Base-by-base conservation (phyloP, 2,113 vertebrate species). In the Neolamprologus tretocephalus region DNA sequence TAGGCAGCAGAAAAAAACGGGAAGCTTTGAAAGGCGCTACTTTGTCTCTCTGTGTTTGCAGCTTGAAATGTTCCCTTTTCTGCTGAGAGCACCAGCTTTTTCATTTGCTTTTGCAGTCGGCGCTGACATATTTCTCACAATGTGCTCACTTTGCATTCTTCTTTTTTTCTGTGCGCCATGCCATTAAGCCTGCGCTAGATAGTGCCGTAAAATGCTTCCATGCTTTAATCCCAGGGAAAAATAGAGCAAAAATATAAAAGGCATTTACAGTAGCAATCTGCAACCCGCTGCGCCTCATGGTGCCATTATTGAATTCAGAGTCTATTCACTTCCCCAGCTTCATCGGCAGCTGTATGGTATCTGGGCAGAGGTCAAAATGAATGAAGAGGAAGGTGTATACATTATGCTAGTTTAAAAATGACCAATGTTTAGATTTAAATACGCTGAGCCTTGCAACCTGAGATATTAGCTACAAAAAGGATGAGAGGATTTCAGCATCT, bases 101-200 rank as follows among this genome's bases (percentile, higher is more conserved):
- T 84, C 88, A 79, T 89, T 89, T 85, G 14, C 89, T 82, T 88
- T 82, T 66, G 81, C 81, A 68, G 78, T n/a, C 81, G 54, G 86
- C 78, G 55, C 28, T 86, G 88, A 91, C 90, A 88, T 10, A 88
- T 89, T 91, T 83, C 71, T 54, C 75, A 81, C 54, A 68, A 55
- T 86, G 53, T 87, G 89, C 90, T 82, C 86, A 87, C 87, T 82
- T 82, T 84, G 81, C 87, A 54, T 91, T 92, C 83, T 79, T n/a
- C 83, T 54, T 79, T 80, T 79, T 75, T 63, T n/a, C 71, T 84
- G 78, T 80, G 68, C 8, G 21, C 71, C 80, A 7, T 87, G 81
- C 73, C 82, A 92, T 89, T 87, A 89, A 87, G 58, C 86, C 47
- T 5, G 17, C 19, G 14, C 71, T 79, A 88, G 87, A 91, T 86